Evolutionary conservation across 2,888 invertebrate species (phyloP).

Genomic region (Pseudeuparius sepicola): DNA sequence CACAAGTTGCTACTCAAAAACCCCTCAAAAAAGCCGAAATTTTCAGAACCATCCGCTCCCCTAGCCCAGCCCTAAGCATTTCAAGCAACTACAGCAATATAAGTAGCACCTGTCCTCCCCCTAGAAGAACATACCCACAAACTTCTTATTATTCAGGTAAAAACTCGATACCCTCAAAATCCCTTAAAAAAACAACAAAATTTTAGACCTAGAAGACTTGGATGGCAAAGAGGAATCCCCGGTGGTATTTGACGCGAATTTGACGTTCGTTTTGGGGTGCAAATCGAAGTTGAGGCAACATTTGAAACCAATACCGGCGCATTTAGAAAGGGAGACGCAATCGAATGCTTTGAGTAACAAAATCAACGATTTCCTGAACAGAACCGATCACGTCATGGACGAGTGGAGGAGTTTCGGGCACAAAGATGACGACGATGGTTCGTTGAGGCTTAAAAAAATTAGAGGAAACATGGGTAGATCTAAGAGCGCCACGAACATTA

Average conservation of each 20-base stretch:
- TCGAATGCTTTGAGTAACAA: conserved; percentile 65
- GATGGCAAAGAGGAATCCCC: conserved; percentile 62
- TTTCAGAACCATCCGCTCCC: no score
- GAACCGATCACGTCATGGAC: conserved; percentile 82
- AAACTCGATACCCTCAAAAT: no score
- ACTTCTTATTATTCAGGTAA: conserved; percentile 38
- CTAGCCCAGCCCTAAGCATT: conserved; percentile 15
- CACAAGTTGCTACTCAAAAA: no score
- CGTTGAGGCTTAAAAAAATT: conserved; percentile 31
- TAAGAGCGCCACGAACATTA: conserved; percentile 69
- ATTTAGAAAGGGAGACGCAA: conserved; percentile 64
- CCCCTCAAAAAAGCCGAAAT: no score
- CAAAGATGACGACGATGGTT: conserved; percentile 38
- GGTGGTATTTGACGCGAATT: conserved; percentile 71
- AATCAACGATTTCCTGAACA: conserved; percentile 68
- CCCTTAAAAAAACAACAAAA: no score
- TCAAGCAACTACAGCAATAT: conserved; percentile 17
- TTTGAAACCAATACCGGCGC: conserved; percentile 64
- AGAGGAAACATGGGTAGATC: conserved; percentile 45
- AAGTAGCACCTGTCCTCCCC: conserved; percentile 37
- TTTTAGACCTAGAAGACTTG: conserved; percentile 43
- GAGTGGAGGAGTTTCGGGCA: conserved; percentile 71
- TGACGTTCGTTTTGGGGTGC: conserved; percentile 68
- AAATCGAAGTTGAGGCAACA: conserved; percentile 58
- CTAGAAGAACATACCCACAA: conserved; percentile 62